These are phyloP conservation scores for Synanthedon myopaeformis DNA, from an alignment of 2,888 invertebrate species.

Conservation along the genomic window DNA sequence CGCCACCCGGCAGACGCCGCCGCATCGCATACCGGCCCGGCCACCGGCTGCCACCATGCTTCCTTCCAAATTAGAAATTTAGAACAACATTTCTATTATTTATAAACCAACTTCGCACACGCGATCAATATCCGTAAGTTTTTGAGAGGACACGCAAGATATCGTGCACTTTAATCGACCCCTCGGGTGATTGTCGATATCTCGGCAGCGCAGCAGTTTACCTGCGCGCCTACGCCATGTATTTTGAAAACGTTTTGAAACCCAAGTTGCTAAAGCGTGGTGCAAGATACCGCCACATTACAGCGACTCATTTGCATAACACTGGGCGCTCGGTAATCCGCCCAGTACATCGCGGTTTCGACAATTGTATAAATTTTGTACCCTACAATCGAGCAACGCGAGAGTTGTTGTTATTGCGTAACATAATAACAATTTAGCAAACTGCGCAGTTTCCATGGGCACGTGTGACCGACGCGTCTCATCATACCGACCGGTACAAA, in stretches of 20 bases:
- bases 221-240: conserved; percentile 42
- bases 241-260: conserved; percentile 67
- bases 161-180: conserved; percentile 14
- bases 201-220: conserved; percentile 26
- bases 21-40: conserved; percentile 58
- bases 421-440: conserved; percentile 8
- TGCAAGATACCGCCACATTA: conserved; percentile 57
- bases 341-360: conserved; percentile 35
- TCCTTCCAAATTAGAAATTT: conserved; percentile 37
- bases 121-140: conserved; percentile 16
- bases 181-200: conserved; percentile 26
- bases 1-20: conserved; percentile 61
- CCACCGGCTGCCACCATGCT: conserved; percentile 41
- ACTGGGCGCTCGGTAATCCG: conserved; percentile 48
- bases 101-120: conserved; percentile 26
- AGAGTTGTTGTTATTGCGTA: conserved; percentile 23
- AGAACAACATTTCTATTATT: conserved; percentile 24
- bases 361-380: conserved; percentile 40
- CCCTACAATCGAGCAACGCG: conserved; percentile 16
- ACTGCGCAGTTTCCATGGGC: conserved; percentile 40
- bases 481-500: conserved; percentile 12
- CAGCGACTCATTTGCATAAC: conserved; percentile 63
- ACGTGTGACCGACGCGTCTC: conserved; percentile 28
- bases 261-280: conserved; percentile 59
- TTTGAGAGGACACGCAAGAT: conserved; percentile 25